Evolutionary conservation across 2,888 invertebrate species (phyloP), one percentile per base, ranked within the genome.

Genomic region (Craniophora ligustri): DNA sequence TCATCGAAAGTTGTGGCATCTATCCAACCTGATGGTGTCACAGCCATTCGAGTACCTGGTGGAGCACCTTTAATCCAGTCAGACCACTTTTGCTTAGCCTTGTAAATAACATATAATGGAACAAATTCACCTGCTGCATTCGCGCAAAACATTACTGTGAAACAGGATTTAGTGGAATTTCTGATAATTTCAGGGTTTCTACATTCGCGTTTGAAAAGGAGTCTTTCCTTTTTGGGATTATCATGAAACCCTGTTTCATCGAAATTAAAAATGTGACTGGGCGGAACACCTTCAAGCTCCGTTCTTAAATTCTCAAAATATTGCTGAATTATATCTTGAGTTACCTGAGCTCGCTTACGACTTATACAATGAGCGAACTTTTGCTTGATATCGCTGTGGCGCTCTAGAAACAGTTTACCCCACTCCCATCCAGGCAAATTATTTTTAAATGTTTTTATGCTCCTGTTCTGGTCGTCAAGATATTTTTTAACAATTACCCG

Each of bases 1-100:
- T 66, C 66, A 28, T 59, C 59, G 30, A 66, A 66, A 40, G 38
- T 56, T 32, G 39, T 39, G 14, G 58, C 36, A 56, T 66, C 56
- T 39, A 66, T 58, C 58, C 47, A 54, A 31, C 58, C 59, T 35
- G 41, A 46, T 31, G 30, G 31, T 32, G 46, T 36, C 10, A 26
- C 35, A 35, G 23, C 16, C 23, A 26, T 26, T 35, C 34, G 8
- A 23, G 44, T 16, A 45, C 8, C 23, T 26, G 14, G 13, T 21
- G 39, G 45, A 40, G 45, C 56, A 21, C 40, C 40, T 15, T 31
- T 18, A 11, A 41, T 16, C 49, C 49, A 49, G 30, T 39, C 31
- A 35, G 45, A 39, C 49, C 49, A 56, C 6, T 21, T 28, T 10
- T 57, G 38, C 46, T 50, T 47, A 13, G 46, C 46, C 31, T 51